Evolutionary conservation across 2,888 invertebrate genomes (phyloP).

Genomic region (Tenthredo scrophulariae): DNA sequence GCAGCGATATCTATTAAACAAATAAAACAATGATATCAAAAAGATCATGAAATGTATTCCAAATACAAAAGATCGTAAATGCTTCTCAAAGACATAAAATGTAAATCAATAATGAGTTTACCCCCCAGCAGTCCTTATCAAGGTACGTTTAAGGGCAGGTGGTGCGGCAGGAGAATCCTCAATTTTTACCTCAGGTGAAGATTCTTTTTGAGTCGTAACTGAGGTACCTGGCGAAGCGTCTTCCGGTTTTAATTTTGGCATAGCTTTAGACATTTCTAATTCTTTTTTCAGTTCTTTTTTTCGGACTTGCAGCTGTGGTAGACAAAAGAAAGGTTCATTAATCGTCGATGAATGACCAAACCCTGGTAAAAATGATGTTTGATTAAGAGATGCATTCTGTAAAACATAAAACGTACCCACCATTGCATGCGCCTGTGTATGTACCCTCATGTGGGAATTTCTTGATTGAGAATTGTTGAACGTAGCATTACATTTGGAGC

Average conservation of each 20-base stretch:
- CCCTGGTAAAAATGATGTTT: not conserved
- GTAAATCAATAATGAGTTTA: conserved; percentile 56
- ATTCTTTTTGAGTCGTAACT: conserved; percentile 62
- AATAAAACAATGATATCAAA: not conserved
- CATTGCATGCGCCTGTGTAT: conserved; percentile 61
- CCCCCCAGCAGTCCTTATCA: conserved; percentile 70
- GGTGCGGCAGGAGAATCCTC: conserved; percentile 64
- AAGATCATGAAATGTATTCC: not conserved
- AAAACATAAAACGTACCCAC: conserved; percentile 54
- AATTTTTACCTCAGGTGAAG: conserved; percentile 66
- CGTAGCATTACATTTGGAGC: conserved; percentile 66
- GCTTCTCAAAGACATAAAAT: not conserved
- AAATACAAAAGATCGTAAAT: not conserved
- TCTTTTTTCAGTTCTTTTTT: conserved; percentile 60
- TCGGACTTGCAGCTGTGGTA: conserved; percentile 57
- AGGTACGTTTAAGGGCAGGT: conserved; percentile 70
- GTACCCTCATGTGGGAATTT: conserved; percentile 69
- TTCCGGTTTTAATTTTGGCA: conserved; percentile 67
- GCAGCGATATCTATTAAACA: conserved; percentile 68
- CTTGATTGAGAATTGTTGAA: conserved; percentile 68
- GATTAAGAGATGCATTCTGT: not conserved
- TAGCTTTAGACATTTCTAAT: conserved; percentile 59
- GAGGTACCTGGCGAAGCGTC: conserved; percentile 62
- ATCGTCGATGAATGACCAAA: not conserved
- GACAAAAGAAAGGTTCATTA: conserved; percentile 6